Conservation (phyloP, 2,797 vertebrate species). For the Crotalus adamanteus region DNA sequence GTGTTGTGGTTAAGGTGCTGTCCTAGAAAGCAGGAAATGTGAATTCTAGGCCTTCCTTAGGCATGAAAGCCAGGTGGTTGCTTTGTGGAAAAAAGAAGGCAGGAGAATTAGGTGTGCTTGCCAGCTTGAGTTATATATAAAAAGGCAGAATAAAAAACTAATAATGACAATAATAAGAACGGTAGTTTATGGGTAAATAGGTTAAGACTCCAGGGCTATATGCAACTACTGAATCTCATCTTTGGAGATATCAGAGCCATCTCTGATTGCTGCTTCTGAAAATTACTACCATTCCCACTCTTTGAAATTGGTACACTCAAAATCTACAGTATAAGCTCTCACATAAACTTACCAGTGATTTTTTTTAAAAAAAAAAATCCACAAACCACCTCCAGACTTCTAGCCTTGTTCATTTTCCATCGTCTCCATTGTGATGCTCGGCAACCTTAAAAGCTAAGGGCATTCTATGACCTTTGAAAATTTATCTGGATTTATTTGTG, state of each 20-base stretch:
- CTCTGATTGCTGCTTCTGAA: background rate
- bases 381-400: background rate
- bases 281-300: background rate
- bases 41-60: background rate
- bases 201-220: background rate
- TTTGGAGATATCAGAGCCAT: background rate
- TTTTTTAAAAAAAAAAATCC: too few species aligned
- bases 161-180: background rate
- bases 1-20: background rate
- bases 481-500: background rate
- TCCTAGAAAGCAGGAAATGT: background rate
- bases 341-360: background rate
- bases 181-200: background rate
- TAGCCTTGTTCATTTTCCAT: too few species aligned
- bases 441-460: background rate
- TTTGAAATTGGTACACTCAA: background rate
- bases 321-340: background rate
- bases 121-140: background rate
- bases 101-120: background rate
- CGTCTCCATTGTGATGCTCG: too few species aligned
- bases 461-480: background rate
- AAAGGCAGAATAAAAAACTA: background rate
- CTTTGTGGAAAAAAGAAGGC: background rate
- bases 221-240: background rate
- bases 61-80: background rate